Conservation (phyloP, 2,797 vertebrate genomes). For the Sylvia borin region DNA sequence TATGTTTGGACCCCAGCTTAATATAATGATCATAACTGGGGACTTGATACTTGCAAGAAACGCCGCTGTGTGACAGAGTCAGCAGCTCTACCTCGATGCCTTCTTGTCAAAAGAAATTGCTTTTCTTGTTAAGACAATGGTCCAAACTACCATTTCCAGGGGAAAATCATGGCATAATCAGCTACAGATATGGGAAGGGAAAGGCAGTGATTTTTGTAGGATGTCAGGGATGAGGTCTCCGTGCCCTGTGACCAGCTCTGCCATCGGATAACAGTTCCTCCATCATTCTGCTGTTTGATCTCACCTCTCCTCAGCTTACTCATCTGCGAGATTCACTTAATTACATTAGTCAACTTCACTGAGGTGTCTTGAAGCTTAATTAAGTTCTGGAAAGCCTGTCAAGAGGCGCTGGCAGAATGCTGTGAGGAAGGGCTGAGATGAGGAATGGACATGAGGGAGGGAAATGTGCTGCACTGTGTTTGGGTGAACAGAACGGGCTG, state of each 20-base stretch:
- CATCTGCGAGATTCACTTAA: conserved; percentile 42
- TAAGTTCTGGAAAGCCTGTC: conserved; percentile 19
- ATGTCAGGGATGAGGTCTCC: not conserved
- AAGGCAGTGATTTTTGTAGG: not conserved
- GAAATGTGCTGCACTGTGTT: fast-evolving
- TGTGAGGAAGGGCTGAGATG: not conserved
- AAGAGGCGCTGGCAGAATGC: not conserved
- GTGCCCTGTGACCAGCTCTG: not conserved
- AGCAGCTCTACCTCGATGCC: not conserved
- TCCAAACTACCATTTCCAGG: not conserved
- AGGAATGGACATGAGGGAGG: not conserved
- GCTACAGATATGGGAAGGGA: not conserved
- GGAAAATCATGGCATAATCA: not conserved
- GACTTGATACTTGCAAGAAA: not conserved
- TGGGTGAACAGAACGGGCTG: fast-evolving
- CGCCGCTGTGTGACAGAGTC: not conserved
- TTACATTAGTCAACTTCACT: conserved; percentile 50
- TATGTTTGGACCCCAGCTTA: fast-evolving
- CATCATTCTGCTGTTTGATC: not conserved
- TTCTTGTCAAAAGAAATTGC: not conserved
- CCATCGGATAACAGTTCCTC: not conserved
- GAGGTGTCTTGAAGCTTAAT: conserved; percentile 55
- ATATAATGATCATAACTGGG: not conserved
- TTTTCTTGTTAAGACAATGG: not conserved
- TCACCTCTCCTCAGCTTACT: conserved; percentile 20